Evolutionary conservation across 2,888 invertebrate genomes (phyloP), one percentile per base, ranked within the genome.

Genomic region (Dugesia japonica): DNA sequence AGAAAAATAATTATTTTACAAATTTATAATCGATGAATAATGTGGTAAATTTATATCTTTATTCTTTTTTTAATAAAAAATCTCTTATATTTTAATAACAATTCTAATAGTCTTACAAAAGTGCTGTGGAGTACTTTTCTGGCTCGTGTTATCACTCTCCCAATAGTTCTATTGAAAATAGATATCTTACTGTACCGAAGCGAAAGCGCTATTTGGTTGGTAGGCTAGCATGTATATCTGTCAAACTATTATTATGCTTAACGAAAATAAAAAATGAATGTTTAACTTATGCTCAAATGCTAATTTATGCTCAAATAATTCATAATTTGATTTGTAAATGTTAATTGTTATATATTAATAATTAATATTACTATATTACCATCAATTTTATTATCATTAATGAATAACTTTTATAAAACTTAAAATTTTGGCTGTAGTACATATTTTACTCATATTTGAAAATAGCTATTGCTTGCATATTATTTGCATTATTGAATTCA

Each of bases 121-220:
- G 56, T 56, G 56, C 56, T n/a, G n/a, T 56, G 20, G 56, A 56
- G 17, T 13, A 20, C n/a, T 13, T 56, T 56, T 56, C 56, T n/a
- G 56, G 23, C 7, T 56, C 56, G 9, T 23, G 56, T n/a, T 56
- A 56, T 56, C 23, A n/a, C 56, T 56, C 56, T 56, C 56, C 56
- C 4, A 4, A n/a, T 56, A 56, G 56, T 23, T n/a, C 56, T 23
- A n/a, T 56, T 23, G 56, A 23, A n/a, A 23, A 56, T 56, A 31
- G 13, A 31, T 56, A 13, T 56, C 56, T 56, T 56, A 13, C 56
- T 56, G 56, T 56, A 56, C 56, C 56, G 56, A n/a, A 23, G 7
- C 56, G 56, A n/a, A 56, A 56, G 56, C 56, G 56, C 56, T 56
- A 56, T 56, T 56, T 56, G 56, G 56, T 56, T 56, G 56, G 56